These are phyloP conservation scores for Lithophane ornitopus DNA, from an alignment of 2,888 invertebrate species.

Conservation along the genomic window DNA sequence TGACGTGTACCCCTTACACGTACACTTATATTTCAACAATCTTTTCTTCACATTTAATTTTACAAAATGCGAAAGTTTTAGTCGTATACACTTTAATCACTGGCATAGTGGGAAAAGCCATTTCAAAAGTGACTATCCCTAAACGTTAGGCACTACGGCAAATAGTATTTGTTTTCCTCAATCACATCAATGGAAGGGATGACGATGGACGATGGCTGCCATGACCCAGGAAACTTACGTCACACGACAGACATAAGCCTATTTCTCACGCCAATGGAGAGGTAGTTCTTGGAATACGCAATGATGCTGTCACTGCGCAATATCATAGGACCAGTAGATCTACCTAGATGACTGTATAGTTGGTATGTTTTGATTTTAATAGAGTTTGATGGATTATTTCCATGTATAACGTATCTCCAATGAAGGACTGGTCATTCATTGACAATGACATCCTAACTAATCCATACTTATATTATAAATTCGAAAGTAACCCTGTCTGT, in stretches of 20 bases:
- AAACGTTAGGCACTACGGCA: neutral
- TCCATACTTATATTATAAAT: too few relatives aligned
- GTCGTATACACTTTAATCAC: neutral
- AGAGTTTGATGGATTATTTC: slow-evolving; percentile 6
- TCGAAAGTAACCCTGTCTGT: too few relatives aligned
- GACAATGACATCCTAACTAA: too few relatives aligned
- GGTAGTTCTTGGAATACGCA: slow-evolving; percentile 49
- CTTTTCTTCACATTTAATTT: neutral
- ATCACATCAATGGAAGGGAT: slow-evolving; percentile 37
- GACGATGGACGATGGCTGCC: slow-evolving; percentile 17
- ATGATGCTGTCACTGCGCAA: slow-evolving; percentile 45
- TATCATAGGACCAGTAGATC: slow-evolving; percentile 16
- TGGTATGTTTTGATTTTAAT: slow-evolving; percentile 7
- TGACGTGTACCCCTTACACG: neutral
- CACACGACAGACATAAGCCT: slow-evolving; percentile 11
- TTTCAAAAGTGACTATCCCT: neutral
- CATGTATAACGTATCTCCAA: neutral
- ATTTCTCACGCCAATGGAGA: slow-evolving; percentile 40
- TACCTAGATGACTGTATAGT: slow-evolving; percentile 25
- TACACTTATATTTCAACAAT: neutral
- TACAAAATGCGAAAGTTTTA: neutral
- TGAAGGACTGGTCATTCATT: neutral
- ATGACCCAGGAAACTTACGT: slow-evolving; percentile 40
- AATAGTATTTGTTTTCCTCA: slow-evolving; percentile 47
- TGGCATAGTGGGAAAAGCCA: neutral